A percentile compares a stretch with the other conserved stretches of the same genome.
Conservation (phyloP, 2,888 invertebrate species). For the Charanyca ferruginea region DNA sequence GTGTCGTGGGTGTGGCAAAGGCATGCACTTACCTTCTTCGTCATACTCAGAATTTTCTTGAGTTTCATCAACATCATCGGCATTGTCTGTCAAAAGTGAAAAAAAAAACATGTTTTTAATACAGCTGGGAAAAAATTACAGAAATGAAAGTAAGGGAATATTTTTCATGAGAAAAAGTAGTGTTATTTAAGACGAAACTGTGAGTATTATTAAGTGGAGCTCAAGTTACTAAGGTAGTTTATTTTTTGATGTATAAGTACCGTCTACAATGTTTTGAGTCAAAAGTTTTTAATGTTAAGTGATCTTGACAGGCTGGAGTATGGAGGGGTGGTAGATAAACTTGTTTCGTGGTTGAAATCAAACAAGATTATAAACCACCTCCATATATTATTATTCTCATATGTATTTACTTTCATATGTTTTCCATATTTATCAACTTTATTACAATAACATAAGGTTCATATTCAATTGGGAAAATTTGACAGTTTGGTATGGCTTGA, state of each 20-base stretch:
- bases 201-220: conserved; percentile 38
- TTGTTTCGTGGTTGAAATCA: conserved; percentile 12
- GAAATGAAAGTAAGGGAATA: conserved; percentile 15
- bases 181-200: conserved; percentile 20
- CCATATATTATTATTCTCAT: no score
- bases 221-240: conserved; percentile 35
- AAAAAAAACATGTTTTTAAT: neutral
- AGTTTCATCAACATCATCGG: conserved; percentile 70
- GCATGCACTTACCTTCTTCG: conserved; percentile 84
- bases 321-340: conserved; percentile 9
- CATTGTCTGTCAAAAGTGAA: conserved; percentile 63
- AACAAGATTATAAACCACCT: neutral
- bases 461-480: no score
- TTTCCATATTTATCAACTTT: no score
- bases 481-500: no score
- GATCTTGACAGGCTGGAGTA: conserved; percentile 2
- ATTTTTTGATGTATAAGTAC: conserved; percentile 36
- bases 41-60: conserved; percentile 83
- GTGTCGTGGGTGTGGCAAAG: no score
- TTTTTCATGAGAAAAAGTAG: neutral
- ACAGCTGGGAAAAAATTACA: neutral
- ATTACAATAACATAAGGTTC: no score
- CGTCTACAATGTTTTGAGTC: conserved; percentile 16
- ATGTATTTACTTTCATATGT: no score
- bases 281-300: conserved; percentile 30